Percentiles rank a stretch among this genome's conserved stretches.
Conservation (phyloP, 2,888 invertebrate species). For the Agonopterix alstromeriana region DNA sequence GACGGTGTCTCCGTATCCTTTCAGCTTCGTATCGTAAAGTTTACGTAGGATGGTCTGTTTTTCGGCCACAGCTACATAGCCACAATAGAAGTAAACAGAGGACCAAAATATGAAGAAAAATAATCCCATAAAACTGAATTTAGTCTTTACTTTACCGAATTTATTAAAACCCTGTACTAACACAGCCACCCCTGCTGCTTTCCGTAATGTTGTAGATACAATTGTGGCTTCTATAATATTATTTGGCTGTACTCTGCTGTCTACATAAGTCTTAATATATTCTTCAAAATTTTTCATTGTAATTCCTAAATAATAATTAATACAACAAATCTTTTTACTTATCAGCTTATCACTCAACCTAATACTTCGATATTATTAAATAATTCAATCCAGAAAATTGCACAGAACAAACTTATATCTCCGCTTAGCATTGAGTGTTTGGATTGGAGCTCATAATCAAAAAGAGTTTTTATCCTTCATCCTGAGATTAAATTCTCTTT, state of each 20-base stretch:
- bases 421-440: no score
- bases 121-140: constrained; percentile 31
- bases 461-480: no score
- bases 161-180: constrained; percentile 9
- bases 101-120: constrained; percentile 26
- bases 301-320: no score
- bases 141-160: constrained; percentile 11
- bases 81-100: constrained; percentile 32
- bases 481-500: no score
- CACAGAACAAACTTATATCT: no score
- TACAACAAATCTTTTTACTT: no score
- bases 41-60: constrained; percentile 43
- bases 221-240: constrained; percentile 34
- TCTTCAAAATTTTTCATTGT: no score
- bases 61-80: constrained; percentile 27
- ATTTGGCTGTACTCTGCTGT: not conserved
- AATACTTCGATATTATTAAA: no score
- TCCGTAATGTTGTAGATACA: constrained; percentile 25
- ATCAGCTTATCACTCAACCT: no score
- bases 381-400: no score
- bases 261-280: no score
- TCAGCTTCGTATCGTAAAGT: constrained; percentile 44
- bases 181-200: constrained; percentile 31
- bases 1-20: constrained; percentile 46
- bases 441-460: no score